Conservation (phyloP, 2,113 vertebrate species). For the Trematocara marginatum region DNA sequence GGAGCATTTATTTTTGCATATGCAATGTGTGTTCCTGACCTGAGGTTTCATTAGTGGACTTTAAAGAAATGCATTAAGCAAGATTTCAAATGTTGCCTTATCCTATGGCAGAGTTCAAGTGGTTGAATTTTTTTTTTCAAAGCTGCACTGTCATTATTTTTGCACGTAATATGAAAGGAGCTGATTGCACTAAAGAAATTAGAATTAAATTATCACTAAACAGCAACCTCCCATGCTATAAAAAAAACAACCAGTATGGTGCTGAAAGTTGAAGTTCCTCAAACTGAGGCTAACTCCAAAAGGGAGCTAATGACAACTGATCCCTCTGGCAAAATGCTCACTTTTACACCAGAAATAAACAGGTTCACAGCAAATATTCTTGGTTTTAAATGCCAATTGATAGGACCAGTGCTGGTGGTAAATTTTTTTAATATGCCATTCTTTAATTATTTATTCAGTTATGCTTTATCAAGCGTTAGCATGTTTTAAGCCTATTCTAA, state of each 20-base stretch:
- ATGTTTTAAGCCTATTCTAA: not conserved
- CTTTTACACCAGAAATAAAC: not conserved
- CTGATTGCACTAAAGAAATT: not conserved
- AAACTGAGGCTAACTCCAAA: not conserved
- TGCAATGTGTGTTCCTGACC: not conserved
- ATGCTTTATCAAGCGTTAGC: not conserved
- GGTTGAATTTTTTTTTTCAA: not conserved
- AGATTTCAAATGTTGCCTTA: not conserved
- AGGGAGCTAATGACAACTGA: not conserved
- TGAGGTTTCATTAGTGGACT: not conserved
- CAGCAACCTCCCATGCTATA: not conserved
- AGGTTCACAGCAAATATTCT: not conserved
- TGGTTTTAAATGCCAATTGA: not conserved
- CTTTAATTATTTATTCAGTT: not conserved
- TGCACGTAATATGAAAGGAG: not conserved
- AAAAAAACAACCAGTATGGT: not conserved
- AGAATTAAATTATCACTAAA: not conserved
- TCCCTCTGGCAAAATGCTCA: not conserved
- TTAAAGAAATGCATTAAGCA: not conserved
- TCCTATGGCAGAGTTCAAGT: not conserved
- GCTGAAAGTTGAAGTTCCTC: not conserved
- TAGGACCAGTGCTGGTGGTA: not conserved
- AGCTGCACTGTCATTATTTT: not conserved
- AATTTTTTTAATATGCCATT: not conserved
- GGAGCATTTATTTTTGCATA: not conserved